Percentiles rank a stretch among this genome's conserved stretches.
Evolutionary conservation across 2,888 invertebrate species (phyloP).

Genomic region (Phaedon cochleariae): DNA sequence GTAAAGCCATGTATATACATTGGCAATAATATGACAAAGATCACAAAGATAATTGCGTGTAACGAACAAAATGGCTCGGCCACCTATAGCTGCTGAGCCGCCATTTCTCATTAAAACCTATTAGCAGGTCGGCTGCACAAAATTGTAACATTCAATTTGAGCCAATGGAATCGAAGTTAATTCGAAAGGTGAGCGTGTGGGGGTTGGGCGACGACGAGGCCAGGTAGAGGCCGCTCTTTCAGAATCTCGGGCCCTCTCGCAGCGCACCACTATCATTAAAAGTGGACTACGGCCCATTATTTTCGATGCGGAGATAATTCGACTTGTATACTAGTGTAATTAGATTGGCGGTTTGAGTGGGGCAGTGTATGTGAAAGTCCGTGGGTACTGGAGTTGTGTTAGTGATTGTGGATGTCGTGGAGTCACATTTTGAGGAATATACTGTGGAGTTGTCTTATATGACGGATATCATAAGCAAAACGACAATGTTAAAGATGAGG

Average conservation of each 20-base stretch:
- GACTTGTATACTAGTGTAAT: slow-evolving; percentile 5
- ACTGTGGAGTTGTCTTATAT: no score
- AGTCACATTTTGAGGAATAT: no score
- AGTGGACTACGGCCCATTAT: slow-evolving; percentile 18
- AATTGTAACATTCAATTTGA: slow-evolving; percentile 39
- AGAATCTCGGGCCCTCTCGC: slow-evolving; percentile 44
- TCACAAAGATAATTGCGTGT: neutral
- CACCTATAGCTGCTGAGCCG: slow-evolving; percentile 26
- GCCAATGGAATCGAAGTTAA: slow-evolving; percentile 58
- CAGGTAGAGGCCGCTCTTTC: slow-evolving; percentile 47
- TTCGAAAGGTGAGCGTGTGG: slow-evolving; percentile 51
- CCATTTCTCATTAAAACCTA: slow-evolving; percentile 31
- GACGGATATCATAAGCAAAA: no score
- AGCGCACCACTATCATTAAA: slow-evolving; percentile 20
- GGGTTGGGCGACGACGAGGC: slow-evolving; percentile 41
- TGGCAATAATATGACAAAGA: no score
- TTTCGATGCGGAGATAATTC: slow-evolving; percentile 7
- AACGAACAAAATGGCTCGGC: slow-evolving; percentile 35
- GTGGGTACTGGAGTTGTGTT: neutral
- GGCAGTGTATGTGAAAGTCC: slow-evolving; percentile 4
- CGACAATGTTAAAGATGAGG: neutral
- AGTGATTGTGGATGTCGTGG: neutral
- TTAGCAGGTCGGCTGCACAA: slow-evolving; percentile 31
- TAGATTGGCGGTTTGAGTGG: slow-evolving; percentile 10
- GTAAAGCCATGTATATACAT: no score